Percentiles rank a stretch among this genome's conserved stretches.
These are phyloP conservation scores for Eolophus roseicapilla DNA, from an alignment of 2,113 vertebrate genomes.

Conservation along the genomic window DNA sequence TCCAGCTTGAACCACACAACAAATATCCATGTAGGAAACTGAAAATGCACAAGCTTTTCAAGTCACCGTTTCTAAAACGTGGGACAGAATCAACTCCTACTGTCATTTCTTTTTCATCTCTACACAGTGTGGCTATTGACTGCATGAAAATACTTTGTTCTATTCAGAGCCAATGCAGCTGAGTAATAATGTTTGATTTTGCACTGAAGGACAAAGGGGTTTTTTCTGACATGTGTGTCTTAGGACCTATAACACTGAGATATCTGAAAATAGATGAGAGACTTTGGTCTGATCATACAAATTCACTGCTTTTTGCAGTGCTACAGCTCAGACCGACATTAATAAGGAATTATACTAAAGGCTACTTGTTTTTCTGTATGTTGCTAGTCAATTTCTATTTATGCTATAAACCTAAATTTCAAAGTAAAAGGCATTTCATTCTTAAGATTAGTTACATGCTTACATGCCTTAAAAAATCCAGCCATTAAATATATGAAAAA, in stretches of 20 bases:
- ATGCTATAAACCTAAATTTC: neutral
- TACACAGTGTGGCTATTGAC: neutral
- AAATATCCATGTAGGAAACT: neutral
- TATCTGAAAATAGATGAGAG: conserved; percentile 34
- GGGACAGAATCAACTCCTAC: neutral
- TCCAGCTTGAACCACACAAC: neutral
- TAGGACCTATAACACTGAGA: conserved; percentile 35
- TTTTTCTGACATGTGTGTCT: conserved; percentile 30
- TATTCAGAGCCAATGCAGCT: conserved; percentile 46
- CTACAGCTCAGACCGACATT: neutral
- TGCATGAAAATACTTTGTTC: neutral
- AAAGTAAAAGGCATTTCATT: neutral
- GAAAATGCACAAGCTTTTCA: neutral
- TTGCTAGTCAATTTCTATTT: neutral
- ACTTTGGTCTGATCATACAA: neutral
- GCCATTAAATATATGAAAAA: neutral
- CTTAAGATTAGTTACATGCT: neutral
- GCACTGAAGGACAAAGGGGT: neutral
- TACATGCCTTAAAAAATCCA: neutral
- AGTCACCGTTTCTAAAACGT: neutral
- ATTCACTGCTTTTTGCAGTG: neutral
- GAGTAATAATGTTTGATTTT: conserved; percentile 41
- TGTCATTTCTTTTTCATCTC: conserved; percentile 1
- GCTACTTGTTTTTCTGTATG: neutral
- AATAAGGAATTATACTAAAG: neutral